Evolutionary conservation across 2,888 invertebrate genomes (phyloP), one percentile per base, ranked within the genome.

Genomic region (Epinotia demarniana): DNA sequence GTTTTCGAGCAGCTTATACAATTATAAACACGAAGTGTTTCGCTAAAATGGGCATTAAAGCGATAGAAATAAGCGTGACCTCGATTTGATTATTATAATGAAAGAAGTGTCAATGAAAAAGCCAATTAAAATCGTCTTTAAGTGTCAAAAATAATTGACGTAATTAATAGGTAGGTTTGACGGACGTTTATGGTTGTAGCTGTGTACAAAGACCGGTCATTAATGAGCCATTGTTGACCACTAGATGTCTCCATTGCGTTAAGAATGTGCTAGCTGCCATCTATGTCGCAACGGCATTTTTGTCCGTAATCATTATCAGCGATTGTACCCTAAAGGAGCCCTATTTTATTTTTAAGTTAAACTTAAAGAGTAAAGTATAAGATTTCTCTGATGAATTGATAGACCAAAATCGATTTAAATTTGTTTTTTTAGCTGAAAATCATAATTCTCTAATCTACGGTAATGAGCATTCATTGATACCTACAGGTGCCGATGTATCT

Each of bases 91-190:
- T 62, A n/a, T 61, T 39, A 13, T 8, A 8, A 61, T 43, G 39
- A 62, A 39, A 62, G 62, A 13, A 53, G 4, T 23, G 23, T 13
- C 18, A 67, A 53, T 57, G 33, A 67, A 33, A 33, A 67, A 43
- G 43, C 58, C 23, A 58, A 68, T 68, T 58, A 11, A 23, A 57
- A 27, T 9, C 12, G 58, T 70, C 9, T 33, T 69, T 39, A 70
- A 74, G 55, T 43, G 75, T 71, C 70, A 64, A 71, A 39, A 60
- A 66, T 75, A 75, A 75, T 75, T 75, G 70, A 27, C 53, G 53
- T 70, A 60, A 68, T 73, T 68, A 57, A 73, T 68, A 49, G 62
- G 46, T 67, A 39, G 19, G 23, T 33, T 63, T 64, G 70, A 64
- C 19, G 57, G 74, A 58, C 70, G n/a, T 58, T 39, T 60, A 60